phyloP scores from a whole-genome alignment of 1,140 invertebrate species.

The Heliothis virescens region DNA sequence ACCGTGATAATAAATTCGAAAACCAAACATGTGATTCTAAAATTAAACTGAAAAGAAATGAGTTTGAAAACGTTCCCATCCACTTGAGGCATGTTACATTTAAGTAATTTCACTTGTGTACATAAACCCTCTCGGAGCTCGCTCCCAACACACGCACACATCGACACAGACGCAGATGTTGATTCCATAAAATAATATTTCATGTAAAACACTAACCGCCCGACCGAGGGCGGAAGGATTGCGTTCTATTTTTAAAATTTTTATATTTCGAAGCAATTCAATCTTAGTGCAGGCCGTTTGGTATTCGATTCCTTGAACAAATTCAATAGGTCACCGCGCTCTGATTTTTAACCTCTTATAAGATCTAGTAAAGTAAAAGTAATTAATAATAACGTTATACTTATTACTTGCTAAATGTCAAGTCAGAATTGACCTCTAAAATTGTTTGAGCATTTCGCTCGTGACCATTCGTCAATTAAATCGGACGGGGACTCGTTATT shows the following conservation, averaged over 20 bases:
- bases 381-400: slow-evolving; percentile 51
- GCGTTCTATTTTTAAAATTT: slow-evolving; percentile 84
- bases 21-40: slow-evolving; percentile 65
- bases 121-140: slow-evolving; percentile 70
- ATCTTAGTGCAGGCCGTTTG: slow-evolving; percentile 69
- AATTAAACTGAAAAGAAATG: slow-evolving; percentile 79
- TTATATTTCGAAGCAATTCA: slow-evolving; percentile 83
- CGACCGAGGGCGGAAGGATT: slow-evolving; percentile 84
- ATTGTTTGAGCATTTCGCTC: slow-evolving; percentile 71
- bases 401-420: slow-evolving; percentile 58
- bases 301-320: slow-evolving; percentile 52
- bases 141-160: slow-evolving; percentile 59
- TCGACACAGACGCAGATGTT: slow-evolving; percentile 78
- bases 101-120: slow-evolving; percentile 83
- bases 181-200: slow-evolving; percentile 86
- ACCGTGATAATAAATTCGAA: slow-evolving; percentile 50
- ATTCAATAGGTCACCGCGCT: slow-evolving; percentile 32
- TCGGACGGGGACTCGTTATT: slow-evolving; percentile 77
- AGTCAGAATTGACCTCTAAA: slow-evolving; percentile 71
- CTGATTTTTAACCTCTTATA: slow-evolving; percentile 24
- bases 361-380: slow-evolving; percentile 48
- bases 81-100: slow-evolving; percentile 83
- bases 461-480: slow-evolving; percentile 85
- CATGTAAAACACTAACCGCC: slow-evolving; percentile 84
- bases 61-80: slow-evolving; percentile 80